These are phyloP conservation scores for Amia ocellicauda DNA, from an alignment of 2,113 vertebrate genomes.

Conservation along the genomic window DNA sequence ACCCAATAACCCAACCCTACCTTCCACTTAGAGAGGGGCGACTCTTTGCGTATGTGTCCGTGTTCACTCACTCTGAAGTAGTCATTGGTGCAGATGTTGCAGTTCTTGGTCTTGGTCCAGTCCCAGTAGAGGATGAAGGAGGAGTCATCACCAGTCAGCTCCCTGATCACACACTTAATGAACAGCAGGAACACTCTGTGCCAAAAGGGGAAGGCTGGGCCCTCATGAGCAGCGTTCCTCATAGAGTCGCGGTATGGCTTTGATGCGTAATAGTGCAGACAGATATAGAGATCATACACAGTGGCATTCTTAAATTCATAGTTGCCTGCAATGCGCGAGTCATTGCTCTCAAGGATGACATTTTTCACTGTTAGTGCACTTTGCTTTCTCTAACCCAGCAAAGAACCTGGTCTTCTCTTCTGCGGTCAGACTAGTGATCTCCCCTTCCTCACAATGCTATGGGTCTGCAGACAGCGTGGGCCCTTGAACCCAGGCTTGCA, in stretches of 20 bases:
- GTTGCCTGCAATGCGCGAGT: conserved; percentile 21
- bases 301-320: conserved; percentile 27
- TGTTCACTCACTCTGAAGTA: conserved; percentile 25
- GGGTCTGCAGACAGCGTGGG: conserved; percentile 7
- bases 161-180: conserved; percentile 36
- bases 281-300: conserved; percentile 36
- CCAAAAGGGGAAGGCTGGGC: conserved; percentile 37
- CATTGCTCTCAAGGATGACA: conserved; percentile 33
- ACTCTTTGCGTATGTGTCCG: conserved; percentile 24
- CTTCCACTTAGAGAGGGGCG: conserved; percentile 35
- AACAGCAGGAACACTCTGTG: conserved; percentile 33
- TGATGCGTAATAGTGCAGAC: conserved; percentile 40
- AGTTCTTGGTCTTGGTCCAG: conserved; percentile 34
- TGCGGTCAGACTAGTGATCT: conserved; percentile 23
- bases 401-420: conserved; percentile 33
- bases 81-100: conserved; percentile 37
- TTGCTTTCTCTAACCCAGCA: conserved; percentile 27
- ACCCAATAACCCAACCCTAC: conserved; percentile 21
- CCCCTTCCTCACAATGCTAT: conserved; percentile 5
- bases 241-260: conserved; percentile 6
- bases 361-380: conserved; percentile 23
- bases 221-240: conserved; percentile 33
- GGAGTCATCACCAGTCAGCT: conserved; percentile 32
- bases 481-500: too few species aligned
- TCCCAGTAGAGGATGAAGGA: conserved; percentile 42